Percentiles rank a stretch among this genome's conserved stretches.
These are phyloP conservation scores for Ptilonorhynchus violaceus DNA, from an alignment of 2,113 vertebrate species.

Conservation along the genomic window DNA sequence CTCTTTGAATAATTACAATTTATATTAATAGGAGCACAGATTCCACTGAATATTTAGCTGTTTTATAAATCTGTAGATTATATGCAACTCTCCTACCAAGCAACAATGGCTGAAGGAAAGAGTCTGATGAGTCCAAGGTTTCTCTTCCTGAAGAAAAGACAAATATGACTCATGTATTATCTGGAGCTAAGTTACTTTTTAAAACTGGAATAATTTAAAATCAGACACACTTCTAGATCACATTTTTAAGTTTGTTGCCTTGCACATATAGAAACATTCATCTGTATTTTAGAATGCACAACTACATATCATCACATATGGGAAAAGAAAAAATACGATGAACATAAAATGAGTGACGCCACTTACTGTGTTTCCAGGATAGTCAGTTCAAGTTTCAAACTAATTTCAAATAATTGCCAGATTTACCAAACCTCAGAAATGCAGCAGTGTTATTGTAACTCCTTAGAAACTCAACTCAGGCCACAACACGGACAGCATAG, in stretches of 20 bases:
- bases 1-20: background rate
- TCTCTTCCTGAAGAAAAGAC: slow-evolving; percentile 15
- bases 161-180: background rate
- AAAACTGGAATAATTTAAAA: background rate
- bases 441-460: background rate
- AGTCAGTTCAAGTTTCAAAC: background rate
- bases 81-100: background rate
- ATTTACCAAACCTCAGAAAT: background rate
- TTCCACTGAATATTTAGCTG: background rate
- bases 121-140: background rate
- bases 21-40: background rate
- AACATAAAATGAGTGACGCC: background rate
- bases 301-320: background rate
- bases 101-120: background rate
- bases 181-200: background rate
- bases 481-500: background rate
- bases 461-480: background rate
- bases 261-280: background rate
- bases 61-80: background rate
- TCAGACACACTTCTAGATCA: background rate
- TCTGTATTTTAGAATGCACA: background rate
- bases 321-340: background rate
- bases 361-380: background rate
- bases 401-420: background rate
- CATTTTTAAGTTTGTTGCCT: background rate